Evolutionary conservation across 2,113 vertebrate genomes (phyloP).

Genomic region (Peromyscus leucopus): DNA sequence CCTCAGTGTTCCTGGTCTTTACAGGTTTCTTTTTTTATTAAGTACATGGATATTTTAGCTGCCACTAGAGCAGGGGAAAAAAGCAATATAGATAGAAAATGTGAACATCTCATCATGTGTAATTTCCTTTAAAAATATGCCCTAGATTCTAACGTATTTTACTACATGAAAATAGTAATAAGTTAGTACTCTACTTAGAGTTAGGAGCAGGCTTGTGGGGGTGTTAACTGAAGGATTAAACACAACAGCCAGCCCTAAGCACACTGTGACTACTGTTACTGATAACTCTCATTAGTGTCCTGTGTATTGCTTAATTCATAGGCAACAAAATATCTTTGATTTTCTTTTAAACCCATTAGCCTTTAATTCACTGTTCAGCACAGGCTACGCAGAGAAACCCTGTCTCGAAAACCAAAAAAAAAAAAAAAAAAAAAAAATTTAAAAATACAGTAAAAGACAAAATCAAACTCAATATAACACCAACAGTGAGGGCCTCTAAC

Average conservation of each 20-base stretch:
- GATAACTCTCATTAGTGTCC: background rate
- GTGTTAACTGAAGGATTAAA: background rate
- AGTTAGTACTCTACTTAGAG: constrained; percentile 50
- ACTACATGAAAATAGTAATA: constrained; percentile 46
- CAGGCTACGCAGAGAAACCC: no score
- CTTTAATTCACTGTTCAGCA: background rate
- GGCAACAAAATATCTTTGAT: background rate
- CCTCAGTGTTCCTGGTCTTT: background rate
- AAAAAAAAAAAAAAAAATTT: no score
- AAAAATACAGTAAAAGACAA: background rate
- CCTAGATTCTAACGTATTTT: background rate
- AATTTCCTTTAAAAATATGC: background rate
- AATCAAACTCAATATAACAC: background rate
- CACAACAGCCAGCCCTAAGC: background rate
- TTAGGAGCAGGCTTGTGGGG: background rate
- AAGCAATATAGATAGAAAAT: background rate
- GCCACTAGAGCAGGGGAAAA: background rate
- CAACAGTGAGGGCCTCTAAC: background rate
- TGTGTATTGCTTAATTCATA: background rate
- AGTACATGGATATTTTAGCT: background rate
- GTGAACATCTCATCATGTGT: background rate
- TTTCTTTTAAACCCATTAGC: background rate
- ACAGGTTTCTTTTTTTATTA: background rate
- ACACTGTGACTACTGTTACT: background rate
- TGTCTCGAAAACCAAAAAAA: no score